A percentile compares a stretch with the other conserved stretches of the same genome.
Conservation (phyloP, 2,888 invertebrate species). For the Parnassius apollo region DNA sequence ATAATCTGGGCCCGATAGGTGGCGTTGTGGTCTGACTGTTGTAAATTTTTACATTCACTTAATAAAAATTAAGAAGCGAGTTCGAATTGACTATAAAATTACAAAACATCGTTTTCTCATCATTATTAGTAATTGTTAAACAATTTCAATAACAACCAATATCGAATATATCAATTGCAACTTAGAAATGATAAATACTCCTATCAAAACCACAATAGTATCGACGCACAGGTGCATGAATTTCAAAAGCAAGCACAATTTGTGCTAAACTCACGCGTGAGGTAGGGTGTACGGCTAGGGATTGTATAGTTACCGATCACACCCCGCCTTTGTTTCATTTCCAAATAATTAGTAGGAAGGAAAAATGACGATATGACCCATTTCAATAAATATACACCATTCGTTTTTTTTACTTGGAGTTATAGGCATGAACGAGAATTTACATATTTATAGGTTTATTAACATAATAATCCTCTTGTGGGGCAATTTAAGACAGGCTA, state of each 20-base stretch:
- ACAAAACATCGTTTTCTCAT: no score
- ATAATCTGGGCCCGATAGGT: no score
- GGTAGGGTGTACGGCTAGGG: slow-evolving; percentile 31
- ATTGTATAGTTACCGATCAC: slow-evolving; percentile 37
- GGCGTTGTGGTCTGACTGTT: no score
- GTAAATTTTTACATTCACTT: no score
- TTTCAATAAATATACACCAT: background rate
- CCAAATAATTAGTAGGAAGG: slow-evolving; percentile 42
- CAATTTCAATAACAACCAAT: no score
- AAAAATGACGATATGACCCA: slow-evolving; percentile 12
- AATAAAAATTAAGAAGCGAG: no score
- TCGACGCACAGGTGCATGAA: slow-evolving; percentile 31
- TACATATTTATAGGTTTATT: no score
- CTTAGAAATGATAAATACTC: background rate
- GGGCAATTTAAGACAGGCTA: no score
- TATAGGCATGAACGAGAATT: no score
- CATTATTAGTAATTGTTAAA: no score
- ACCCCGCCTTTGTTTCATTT: slow-evolving; percentile 42
- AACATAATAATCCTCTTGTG: no score
- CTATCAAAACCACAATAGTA: slow-evolving; percentile 24
- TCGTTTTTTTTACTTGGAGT: background rate
- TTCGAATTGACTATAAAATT: no score
- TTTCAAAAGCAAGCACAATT: slow-evolving; percentile 31
- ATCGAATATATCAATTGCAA: background rate
- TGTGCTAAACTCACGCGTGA: slow-evolving; percentile 28